Evolutionary conservation across 1,140 invertebrate species (phyloP), one percentile per base, ranked within the genome.

Genomic region (Aradophagus sp.): DNA sequence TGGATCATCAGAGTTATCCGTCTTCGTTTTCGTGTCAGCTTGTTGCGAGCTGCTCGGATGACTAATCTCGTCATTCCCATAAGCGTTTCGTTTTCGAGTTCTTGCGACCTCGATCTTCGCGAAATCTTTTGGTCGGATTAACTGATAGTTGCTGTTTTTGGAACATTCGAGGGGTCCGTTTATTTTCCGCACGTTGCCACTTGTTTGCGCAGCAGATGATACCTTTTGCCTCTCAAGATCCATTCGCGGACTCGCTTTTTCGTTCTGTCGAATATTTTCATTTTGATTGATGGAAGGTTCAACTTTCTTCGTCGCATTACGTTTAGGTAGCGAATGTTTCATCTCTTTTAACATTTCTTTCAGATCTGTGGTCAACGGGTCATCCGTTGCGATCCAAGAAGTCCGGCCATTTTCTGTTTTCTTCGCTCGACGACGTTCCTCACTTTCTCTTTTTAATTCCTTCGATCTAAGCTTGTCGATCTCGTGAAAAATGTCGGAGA

Each of bases 341-440:
- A 90, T 90, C 75, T 90, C 89, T 69, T 89, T 90, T 52, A 90
- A 66, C 86, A 90, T 89, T 72, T 90, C 89, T 61, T 87, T 89
- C 14, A 90, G 74, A 77, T 87, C 87, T 23, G 79, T 76, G 15
- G 77, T 80, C 12, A 74, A 80, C 75, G 88, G 88, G 75, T 89
- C 86, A 27, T 84, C 83, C 10, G 80, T 70, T 1, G 68, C 76
- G 11, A 81, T 78, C 48, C 80, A 73, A 6, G 59, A 48, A n/a
- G 76, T 69, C 14, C 74, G 73, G 47, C 72, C 77, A 19, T 31
- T 47, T 6, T 45, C 17, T 3, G 15, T 16, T 76, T 78, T 61
- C 79, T 66, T 4, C 0, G 13, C 12, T 26, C 45, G 5, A 0
- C 14, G 2, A 0, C 2, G 15, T 8, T 14, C 11, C 71, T 72